Evolutionary conservation across 2,797 vertebrate genomes (phyloP).

Genomic region (Sebastes aleutianus): DNA sequence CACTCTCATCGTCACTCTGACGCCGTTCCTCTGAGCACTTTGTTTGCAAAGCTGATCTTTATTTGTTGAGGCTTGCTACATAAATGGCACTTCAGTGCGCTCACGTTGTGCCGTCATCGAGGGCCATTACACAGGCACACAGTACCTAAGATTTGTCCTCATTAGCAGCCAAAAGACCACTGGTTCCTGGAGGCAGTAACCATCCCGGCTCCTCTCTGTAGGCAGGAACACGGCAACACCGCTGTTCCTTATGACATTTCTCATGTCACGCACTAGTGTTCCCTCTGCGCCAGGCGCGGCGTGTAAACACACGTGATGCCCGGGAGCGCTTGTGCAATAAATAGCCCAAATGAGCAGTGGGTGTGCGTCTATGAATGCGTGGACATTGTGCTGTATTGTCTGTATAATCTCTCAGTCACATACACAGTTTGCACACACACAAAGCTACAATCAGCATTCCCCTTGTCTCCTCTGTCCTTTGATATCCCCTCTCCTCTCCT

Average conservation of each 20-base stretch:
- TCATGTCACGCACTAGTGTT: slow-evolving; percentile 62
- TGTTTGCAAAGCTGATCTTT: slow-evolving; percentile 12
- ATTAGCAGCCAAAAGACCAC: slow-evolving; percentile 63
- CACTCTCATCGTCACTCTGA: slow-evolving; percentile 15
- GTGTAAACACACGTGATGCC: slow-evolving; percentile 58
- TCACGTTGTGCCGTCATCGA: not conserved
- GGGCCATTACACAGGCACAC: slow-evolving; percentile 13
- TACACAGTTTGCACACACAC: slow-evolving; percentile 4
- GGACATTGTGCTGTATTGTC: slow-evolving; percentile 33
- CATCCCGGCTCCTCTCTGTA: slow-evolving; percentile 4
- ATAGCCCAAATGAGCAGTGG: slow-evolving; percentile 54
- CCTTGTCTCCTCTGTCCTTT: slow-evolving; percentile 22
- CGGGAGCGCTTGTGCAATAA: slow-evolving; percentile 57
- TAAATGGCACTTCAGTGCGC: slow-evolving; percentile 12
- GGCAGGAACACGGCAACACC: slow-evolving; percentile 33
- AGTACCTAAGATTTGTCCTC: slow-evolving; percentile 45
- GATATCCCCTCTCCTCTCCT: slow-evolving; percentile 1
- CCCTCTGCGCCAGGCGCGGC: slow-evolving; percentile 16
- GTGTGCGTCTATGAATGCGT: slow-evolving; percentile 25
- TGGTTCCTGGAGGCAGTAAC: slow-evolving; percentile 50
- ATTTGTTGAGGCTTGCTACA: slow-evolving; percentile 3
- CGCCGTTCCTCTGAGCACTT: not conserved
- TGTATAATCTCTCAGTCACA: slow-evolving; percentile 13
- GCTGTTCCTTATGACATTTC: slow-evolving; percentile 71
- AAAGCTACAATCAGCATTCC: slow-evolving; percentile 41